Conservation (phyloP, 35 echinoderm and acorn worm species). For the Apostichopus japonicus region DNA sequence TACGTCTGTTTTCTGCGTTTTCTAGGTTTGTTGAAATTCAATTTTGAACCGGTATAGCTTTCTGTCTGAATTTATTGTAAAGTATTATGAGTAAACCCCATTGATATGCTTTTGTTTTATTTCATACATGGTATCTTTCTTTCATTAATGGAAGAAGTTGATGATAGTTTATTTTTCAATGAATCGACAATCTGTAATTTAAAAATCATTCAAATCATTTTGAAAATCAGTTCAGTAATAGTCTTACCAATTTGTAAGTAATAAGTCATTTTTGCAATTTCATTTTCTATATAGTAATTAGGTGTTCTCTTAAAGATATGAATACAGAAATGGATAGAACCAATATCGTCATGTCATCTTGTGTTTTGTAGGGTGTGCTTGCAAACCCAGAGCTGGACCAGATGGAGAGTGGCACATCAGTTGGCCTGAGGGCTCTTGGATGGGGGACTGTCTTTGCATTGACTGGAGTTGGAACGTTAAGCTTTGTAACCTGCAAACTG, state of each 20-base stretch:
- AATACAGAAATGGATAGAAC: not conserved
- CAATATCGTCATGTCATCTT: not conserved
- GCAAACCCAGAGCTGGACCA: slow-evolving; percentile 66
- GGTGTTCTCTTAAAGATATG: too few species aligned
- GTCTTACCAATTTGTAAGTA: too few species aligned
- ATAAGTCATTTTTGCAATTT: too few species aligned
- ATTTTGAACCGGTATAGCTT: not conserved
- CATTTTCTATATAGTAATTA: too few species aligned
- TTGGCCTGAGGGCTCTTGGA: slow-evolving; percentile 81
- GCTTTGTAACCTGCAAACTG: slow-evolving; percentile 74
- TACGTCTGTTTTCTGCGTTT: not conserved
- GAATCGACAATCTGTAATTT: too few species aligned
- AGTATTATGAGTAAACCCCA: not conserved
- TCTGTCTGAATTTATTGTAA: not conserved
- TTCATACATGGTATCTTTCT: too few species aligned
- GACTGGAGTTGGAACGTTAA: slow-evolving; percentile 80
- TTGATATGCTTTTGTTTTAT: too few species aligned
- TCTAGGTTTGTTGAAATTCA: not conserved
- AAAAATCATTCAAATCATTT: too few species aligned
- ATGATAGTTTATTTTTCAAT: too few species aligned
- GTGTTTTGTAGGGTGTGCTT: slow-evolving; percentile 62
- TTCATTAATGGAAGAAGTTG: too few species aligned
- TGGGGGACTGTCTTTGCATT: slow-evolving; percentile 90
- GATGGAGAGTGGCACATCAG: slow-evolving; percentile 83
- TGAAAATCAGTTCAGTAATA: too few species aligned